phyloP scores from a whole-genome alignment of 2,797 vertebrate species.

The Rhyacichthys aspro region DNA sequence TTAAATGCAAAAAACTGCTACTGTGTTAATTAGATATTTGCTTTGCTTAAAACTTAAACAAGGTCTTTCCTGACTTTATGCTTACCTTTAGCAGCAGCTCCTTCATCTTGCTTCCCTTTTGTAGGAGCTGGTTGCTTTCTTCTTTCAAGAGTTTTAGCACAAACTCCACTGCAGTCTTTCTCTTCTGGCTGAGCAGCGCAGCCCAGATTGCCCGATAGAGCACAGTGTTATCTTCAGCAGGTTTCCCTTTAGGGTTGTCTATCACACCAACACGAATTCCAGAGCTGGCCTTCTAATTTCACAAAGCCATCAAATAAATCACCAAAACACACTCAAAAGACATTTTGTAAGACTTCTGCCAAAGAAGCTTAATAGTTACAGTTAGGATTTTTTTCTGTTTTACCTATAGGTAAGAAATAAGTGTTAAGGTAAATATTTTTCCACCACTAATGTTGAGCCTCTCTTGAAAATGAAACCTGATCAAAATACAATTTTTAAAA shows the following conservation, averaged over 20 bases:
- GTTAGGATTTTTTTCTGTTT: constrained; percentile 14
- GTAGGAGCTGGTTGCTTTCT: constrained; percentile 84
- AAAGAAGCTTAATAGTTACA: background rate
- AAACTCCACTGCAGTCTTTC: constrained; percentile 82
- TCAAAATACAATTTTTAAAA: no score
- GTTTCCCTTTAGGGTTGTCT: constrained; percentile 89
- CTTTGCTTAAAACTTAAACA: no score
- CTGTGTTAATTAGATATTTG: no score
- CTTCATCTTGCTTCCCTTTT: constrained; percentile 87
- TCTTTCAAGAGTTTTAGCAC: constrained; percentile 87
- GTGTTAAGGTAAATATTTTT: no score
- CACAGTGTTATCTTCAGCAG: constrained; percentile 86
- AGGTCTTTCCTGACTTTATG: constrained; percentile 17
- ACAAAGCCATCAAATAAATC: constrained; percentile 23
- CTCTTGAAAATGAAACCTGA: no score
- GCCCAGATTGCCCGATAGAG: constrained; percentile 90
- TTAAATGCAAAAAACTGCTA: no score
- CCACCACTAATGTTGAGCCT: no score
- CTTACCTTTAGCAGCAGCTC: constrained; percentile 85
- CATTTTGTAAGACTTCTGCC: constrained; percentile 18
- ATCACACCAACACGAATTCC: constrained; percentile 88
- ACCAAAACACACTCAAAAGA: constrained; percentile 38
- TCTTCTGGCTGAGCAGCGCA: constrained; percentile 91
- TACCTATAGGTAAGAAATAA: background rate
- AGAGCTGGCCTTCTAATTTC: constrained; percentile 84